A percentile compares a stretch with the other conserved stretches of the same genome.
These are phyloP conservation scores for Iguana delicatissima DNA, from an alignment of 2,797 vertebrate genomes.

Conservation along the genomic window DNA sequence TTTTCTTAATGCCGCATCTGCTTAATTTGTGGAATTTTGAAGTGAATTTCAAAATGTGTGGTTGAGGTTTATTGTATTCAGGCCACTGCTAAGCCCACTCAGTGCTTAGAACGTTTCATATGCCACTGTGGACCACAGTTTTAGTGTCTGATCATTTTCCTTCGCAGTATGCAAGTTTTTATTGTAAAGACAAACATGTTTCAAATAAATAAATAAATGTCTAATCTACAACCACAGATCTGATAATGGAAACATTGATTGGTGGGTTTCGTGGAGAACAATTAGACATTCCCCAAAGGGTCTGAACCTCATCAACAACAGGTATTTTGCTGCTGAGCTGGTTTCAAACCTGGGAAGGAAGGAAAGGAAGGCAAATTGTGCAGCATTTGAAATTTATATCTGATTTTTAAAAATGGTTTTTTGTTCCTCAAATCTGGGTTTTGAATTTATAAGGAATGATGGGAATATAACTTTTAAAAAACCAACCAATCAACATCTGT, in stretches of 20 bases:
- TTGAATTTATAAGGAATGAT: background rate
- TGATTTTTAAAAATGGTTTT: background rate
- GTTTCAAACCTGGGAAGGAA: background rate
- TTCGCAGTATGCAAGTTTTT: slow-evolving; percentile 42
- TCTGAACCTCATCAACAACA: background rate
- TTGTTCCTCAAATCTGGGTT: background rate
- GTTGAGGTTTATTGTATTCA: slow-evolving; percentile 39
- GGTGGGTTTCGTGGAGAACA: background rate
- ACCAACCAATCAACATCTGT: background rate
- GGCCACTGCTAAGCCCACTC: background rate
- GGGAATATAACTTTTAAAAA: background rate
- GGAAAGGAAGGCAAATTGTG: background rate
- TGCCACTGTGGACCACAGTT: background rate
- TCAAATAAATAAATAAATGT: background rate
- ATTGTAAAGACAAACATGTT: slow-evolving; percentile 7
- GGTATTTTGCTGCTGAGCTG: background rate
- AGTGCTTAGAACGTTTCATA: background rate
- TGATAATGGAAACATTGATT: background rate
- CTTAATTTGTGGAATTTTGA: slow-evolving; percentile 55
- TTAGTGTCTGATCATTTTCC: slow-evolving; percentile 30
- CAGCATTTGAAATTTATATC: background rate
- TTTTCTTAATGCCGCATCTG: slow-evolving; percentile 72
- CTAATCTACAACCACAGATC: background rate
- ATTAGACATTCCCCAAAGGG: background rate
- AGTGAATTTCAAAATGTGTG: slow-evolving; percentile 32